Evolutionary conservation across 2,888 invertebrate genomes (phyloP).

Genomic region (Drosophila ustulata): DNA sequence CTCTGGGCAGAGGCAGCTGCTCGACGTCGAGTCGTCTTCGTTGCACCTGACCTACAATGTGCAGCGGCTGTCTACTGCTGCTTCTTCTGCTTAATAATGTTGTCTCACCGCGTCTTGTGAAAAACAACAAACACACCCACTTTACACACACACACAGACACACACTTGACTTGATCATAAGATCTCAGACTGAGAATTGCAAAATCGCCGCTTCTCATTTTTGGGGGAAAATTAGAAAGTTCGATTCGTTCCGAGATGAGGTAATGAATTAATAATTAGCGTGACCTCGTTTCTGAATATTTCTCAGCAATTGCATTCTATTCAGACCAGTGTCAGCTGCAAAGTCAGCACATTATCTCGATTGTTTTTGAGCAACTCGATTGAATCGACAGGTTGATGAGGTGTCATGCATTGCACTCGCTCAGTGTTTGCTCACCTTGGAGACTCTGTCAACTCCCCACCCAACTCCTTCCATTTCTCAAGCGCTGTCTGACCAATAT

Average conservation of each 20-base stretch:
- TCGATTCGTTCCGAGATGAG: conserved; percentile 15
- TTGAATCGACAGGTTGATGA: conserved; percentile 31
- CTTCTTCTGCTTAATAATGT: conserved; percentile 22
- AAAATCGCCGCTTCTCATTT: conserved; percentile 41
- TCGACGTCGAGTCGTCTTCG: conserved; percentile 5
- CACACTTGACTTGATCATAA: conserved; percentile 28
- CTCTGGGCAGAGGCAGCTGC: conserved; percentile 42
- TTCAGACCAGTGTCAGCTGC: conserved; percentile 7
- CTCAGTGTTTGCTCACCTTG: conserved; percentile 33
- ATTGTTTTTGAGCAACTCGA: conserved; percentile 30
- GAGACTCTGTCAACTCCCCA: conserved; percentile 6
- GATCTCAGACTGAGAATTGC: conserved; percentile 33
- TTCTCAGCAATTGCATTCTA: background rate
- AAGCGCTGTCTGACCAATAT: conserved; percentile 53
- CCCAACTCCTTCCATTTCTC: background rate
- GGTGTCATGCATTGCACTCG: conserved; percentile 40
- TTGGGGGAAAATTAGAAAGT: conserved; percentile 70
- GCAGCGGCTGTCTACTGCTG: conserved; percentile 34
- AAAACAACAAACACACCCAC: conserved; percentile 74
- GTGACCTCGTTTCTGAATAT: too few species aligned
- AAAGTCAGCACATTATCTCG: conserved; percentile 15
- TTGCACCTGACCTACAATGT: conserved; percentile 74
- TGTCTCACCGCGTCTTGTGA: conserved; percentile 45
- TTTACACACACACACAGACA: conserved; percentile 39
- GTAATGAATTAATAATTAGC: background rate